Percentiles rank a stretch among this genome's conserved stretches.
Evolutionary conservation across 2,888 invertebrate genomes (phyloP).

Genomic region (Plebejus melissa): DNA sequence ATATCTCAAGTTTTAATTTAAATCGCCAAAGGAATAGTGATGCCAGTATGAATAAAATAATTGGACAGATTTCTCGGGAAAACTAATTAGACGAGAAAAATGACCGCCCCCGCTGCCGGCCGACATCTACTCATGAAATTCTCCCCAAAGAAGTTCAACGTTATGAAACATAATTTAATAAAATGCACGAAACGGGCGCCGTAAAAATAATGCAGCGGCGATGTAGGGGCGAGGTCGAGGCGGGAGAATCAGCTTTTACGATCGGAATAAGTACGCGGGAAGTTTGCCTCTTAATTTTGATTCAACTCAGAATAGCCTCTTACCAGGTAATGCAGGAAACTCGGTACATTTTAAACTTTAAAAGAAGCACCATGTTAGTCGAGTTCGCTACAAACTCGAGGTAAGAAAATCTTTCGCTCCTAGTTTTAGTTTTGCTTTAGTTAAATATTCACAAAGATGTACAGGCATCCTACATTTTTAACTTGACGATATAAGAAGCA

Average conservation of each 20-base stretch:
- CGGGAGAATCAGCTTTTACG: not conserved
- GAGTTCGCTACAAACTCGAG: not conserved
- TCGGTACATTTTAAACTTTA: conserved; percentile 19
- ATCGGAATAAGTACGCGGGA: conserved; percentile 11
- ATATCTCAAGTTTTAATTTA: not conserved
- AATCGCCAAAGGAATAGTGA: not conserved
- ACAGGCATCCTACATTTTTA: not conserved
- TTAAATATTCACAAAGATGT: not conserved
- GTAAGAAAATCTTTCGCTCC: not conserved
- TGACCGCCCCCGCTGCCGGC: not conserved
- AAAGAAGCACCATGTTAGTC: conserved; percentile 9
- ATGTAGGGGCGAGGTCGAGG: not conserved
- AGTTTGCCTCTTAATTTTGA: conserved; percentile 27
- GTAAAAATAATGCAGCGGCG: conserved; percentile 15
- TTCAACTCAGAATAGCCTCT: conserved; percentile 24
- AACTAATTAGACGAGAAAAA: not conserved
- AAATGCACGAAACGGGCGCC: conserved; percentile 19
- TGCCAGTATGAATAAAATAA: conserved; percentile 1
- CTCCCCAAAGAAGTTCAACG: not conserved
- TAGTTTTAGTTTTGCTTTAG: not conserved
- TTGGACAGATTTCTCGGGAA: not conserved
- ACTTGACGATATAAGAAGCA: not conserved
- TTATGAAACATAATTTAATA: conserved; percentile 8
- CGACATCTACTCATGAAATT: not conserved
- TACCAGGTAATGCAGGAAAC: conserved; percentile 11